Conservation (phyloP, 37 sponge, comb jelly and placozoan species). For the Ephydatia muelleri region DNA sequence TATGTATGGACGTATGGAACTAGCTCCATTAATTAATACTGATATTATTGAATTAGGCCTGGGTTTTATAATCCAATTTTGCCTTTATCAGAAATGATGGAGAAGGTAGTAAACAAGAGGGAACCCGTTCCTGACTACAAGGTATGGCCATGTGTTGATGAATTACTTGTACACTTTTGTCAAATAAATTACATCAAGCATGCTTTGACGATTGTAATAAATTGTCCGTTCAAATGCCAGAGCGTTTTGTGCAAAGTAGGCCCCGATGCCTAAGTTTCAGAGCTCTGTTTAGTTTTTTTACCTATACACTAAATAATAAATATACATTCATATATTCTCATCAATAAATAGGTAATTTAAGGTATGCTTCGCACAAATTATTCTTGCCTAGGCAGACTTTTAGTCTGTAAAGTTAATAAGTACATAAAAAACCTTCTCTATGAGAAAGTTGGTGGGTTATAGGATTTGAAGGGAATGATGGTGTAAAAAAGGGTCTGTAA, state of each 20-base stretch:
- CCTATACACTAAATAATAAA: not conserved
- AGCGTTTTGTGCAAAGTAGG: not conserved
- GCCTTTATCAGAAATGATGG: not conserved
- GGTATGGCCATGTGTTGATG: not conserved
- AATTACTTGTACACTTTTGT: not conserved
- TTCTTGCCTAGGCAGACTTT: not conserved
- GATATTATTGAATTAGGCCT: not conserved
- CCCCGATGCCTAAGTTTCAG: not conserved
- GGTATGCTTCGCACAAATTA: not conserved
- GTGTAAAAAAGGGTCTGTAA: too few relatives aligned
- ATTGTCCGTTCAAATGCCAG: not conserved
- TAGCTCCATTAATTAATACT: not conserved
- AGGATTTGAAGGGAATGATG: too few relatives aligned
- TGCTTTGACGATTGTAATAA: not conserved
- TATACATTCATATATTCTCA: not conserved
- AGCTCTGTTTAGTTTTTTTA: conserved; percentile 1
- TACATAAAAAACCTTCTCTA: too few relatives aligned
- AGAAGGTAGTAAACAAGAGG: not conserved
- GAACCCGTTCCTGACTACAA: conserved; percentile 1
- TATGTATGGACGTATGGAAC: not conserved
- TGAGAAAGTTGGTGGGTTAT: too few relatives aligned
- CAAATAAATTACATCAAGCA: conserved; percentile 1
- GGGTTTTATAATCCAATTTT: not conserved
- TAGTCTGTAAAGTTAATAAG: too few relatives aligned
- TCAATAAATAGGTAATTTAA: too few relatives aligned